Conservation (phyloP, 1,140 invertebrate genomes). For the Sinonovacula constricta region DNA sequence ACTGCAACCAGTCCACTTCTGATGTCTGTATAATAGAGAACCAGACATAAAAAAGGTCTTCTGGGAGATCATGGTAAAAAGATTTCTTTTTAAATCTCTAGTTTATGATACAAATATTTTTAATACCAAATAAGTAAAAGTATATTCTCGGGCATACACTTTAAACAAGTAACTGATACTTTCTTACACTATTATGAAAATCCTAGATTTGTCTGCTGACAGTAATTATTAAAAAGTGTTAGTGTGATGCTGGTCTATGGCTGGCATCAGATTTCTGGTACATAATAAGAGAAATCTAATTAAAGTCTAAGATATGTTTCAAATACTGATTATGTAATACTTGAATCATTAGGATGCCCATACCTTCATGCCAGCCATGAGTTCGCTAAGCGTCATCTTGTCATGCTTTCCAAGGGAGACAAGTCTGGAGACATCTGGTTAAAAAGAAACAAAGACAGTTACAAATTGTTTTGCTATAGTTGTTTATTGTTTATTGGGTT, state of each 20-base stretch:
- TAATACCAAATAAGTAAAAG: neutral
- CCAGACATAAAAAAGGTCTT: neutral
- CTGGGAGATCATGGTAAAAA: neutral
- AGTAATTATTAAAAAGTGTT: neutral
- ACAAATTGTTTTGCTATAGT: too few relatives aligned
- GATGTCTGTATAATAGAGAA: constrained; percentile 5
- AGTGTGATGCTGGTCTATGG: neutral
- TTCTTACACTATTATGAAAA: neutral
- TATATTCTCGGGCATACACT: neutral
- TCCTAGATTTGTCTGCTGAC: too few relatives aligned
- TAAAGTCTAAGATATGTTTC: neutral
- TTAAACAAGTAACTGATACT: neutral
- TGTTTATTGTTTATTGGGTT: too few relatives aligned
- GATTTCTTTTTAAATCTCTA: neutral
- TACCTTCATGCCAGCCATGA: constrained; percentile 56
- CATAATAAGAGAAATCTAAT: neutral
- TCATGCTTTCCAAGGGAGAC: constrained; percentile 52
- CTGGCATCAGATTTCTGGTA: too few relatives aligned
- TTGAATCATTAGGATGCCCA: neutral
- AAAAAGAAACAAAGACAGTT: neutral
- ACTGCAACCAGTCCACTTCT: constrained; percentile 2
- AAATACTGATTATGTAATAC: too few relatives aligned
- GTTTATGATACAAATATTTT: neutral
- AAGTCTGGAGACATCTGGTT: constrained; percentile 45
- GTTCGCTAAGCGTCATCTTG: constrained; percentile 38